Evolutionary conservation across 2,888 invertebrate species (phyloP).

Genomic region (Therioaphis trifolii): DNA sequence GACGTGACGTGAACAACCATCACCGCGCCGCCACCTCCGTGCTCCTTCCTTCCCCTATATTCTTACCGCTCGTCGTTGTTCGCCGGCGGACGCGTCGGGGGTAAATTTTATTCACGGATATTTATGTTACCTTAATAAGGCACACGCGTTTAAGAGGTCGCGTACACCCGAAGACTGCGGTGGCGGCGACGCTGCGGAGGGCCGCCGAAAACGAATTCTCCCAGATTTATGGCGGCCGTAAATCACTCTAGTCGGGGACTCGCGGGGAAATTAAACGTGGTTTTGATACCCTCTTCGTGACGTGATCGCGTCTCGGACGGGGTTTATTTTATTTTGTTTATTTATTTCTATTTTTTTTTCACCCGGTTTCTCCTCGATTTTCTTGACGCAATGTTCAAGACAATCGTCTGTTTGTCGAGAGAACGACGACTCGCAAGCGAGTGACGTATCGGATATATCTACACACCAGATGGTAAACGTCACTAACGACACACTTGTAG

Average conservation of each 20-base stretch:
- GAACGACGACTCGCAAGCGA: no score
- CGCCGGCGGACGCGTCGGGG: not conserved
- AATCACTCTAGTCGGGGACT: constrained; percentile 30
- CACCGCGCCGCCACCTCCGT: not conserved
- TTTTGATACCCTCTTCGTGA: constrained; percentile 7
- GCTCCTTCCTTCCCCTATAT: not conserved
- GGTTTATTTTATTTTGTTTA: no score
- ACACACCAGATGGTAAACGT: no score
- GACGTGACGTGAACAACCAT: not conserved
- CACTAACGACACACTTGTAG: no score
- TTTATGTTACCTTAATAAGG: constrained; percentile 57
- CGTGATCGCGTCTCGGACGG: not conserved
- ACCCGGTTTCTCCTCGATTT: no score
- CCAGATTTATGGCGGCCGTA: constrained; percentile 42
- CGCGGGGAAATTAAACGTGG: constrained; percentile 31
- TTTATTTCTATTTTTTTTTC: not conserved
- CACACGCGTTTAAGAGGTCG: not conserved
- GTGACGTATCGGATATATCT: no score
- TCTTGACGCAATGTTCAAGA: not conserved
- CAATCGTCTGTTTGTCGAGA: no score
- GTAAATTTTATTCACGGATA: constrained; percentile 10
- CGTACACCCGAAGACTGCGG: not conserved
- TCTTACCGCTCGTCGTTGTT: not conserved
- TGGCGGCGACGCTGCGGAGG: no score
- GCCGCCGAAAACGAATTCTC: constrained; percentile 48